phyloP scores from a whole-genome alignment of 37 sponge, comb jelly and placozoan species.

The Tethya wilhelma region DNA sequence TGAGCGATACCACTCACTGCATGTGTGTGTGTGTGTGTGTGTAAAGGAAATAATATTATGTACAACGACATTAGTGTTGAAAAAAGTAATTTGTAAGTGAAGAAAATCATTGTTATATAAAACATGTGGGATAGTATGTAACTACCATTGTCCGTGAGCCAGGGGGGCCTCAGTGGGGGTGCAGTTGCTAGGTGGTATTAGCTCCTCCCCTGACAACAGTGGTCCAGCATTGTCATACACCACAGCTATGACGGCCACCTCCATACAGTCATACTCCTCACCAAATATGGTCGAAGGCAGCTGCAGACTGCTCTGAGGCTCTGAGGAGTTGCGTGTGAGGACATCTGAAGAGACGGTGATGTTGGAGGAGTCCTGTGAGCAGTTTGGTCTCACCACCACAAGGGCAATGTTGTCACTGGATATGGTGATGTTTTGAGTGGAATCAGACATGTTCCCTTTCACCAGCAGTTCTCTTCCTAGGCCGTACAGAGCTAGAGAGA shows the following conservation, averaged over 20 bases:
- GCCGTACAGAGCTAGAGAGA: constrained; percentile 1
- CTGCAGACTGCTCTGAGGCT: constrained; percentile 4
- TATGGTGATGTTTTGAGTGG: constrained; percentile 12
- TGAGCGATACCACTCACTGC: constrained; percentile 27
- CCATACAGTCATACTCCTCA: constrained; percentile 6
- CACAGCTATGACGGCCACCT: constrained; percentile 38
- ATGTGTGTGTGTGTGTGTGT: not conserved
- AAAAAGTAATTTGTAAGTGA: not conserved
- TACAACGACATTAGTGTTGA: not conserved
- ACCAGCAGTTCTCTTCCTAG: not conserved
- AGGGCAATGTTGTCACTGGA: constrained; percentile 36
- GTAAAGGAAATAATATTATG: not conserved
- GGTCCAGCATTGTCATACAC: constrained; percentile 24
- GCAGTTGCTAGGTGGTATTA: not conserved
- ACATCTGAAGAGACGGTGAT: constrained; percentile 23
- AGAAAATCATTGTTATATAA: no score
- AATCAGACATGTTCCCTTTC: not conserved
- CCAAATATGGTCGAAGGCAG: constrained; percentile 30
- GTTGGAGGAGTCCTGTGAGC: not conserved
- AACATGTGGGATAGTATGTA: not conserved
- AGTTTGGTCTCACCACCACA: constrained; percentile 23
- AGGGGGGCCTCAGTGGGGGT: not conserved
- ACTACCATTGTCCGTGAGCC: constrained; percentile 43
- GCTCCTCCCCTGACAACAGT: not conserved
- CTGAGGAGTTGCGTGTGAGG: not conserved